Evolutionary conservation across 2,113 vertebrate genomes (phyloP), one percentile per base, ranked within the genome.

Genomic region (Telmatochromis sp.): DNA sequence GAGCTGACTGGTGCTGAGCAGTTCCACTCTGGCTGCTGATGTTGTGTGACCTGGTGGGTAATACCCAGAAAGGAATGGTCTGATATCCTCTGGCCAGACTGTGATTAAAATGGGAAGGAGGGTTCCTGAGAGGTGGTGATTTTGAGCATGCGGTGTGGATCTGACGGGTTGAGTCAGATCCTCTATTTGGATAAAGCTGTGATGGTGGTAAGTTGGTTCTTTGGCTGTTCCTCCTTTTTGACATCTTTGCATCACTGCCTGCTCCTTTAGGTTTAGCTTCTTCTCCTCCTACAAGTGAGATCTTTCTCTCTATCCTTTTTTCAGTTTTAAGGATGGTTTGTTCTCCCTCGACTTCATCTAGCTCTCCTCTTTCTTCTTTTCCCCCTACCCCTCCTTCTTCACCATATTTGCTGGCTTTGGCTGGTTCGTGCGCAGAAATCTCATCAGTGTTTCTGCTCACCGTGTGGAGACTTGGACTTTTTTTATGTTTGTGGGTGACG

Each of bases 401-500:
- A n/a, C 86, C 51, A 11, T 86, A 94, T 92, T 93, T 94, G 88
- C 92, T 95, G 86, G 95, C 75, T 92, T 96, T 91, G 73, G 97
- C 95, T 4, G 95, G 96, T 93, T 98, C 97, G 19, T 97, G 97
- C 92, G 98, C 98, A 0, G 95, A 97, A 83, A 98, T 97, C 4
- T 98, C 98, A 1, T 98, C 98, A 4, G 96, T 97, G 95, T 97
- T 98, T 96, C 97, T 98, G 91, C 96, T 97, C 9, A 95, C 75
- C 9, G 95, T 92, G 40, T 96, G 95, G 45, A 95, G 88, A 89
- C 96, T 97, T 26, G 96, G 96, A 93, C 96, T 92, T 96, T 98
- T 99, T 92, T 97, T 98, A 90, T 97, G 97, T 96, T 98, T 99
- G 92, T 97, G 97, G 95, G 97, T 97, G 78, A 98, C 96, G 1